A percentile compares a stretch with the other conserved stretches of the same genome.
These are phyloP conservation scores for Spodoptera frugiperda DNA, from an alignment of 1,140 invertebrate species.

Conservation along the genomic window DNA sequence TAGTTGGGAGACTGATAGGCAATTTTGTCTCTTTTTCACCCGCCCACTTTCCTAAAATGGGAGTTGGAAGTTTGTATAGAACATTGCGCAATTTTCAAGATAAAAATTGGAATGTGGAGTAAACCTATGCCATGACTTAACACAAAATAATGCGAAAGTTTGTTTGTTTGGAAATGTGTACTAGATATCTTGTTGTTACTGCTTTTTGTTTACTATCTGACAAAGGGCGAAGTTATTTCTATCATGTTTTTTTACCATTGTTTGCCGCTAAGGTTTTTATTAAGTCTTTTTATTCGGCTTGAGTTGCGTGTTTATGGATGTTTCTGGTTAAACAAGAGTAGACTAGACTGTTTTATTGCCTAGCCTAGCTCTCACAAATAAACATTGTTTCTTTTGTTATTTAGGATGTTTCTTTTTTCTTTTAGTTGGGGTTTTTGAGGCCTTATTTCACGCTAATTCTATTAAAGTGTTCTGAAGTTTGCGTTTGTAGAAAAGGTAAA, in stretches of 20 bases:
- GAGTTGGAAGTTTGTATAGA: too few relatives aligned
- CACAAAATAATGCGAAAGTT: too few relatives aligned
- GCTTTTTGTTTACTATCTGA: constrained; percentile 5
- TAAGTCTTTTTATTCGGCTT: constrained; percentile 1
- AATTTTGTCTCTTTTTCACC: too few relatives aligned
- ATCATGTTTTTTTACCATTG: not conserved
- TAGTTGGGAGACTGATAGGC: too few relatives aligned
- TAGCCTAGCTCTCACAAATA: not conserved
- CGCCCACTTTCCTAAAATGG: too few relatives aligned
- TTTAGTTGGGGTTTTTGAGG: not conserved
- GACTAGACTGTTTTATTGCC: not conserved
- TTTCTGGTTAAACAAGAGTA: not conserved
- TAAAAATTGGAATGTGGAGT: too few relatives aligned
- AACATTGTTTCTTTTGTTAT: not conserved
- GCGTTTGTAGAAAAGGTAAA: too few relatives aligned
- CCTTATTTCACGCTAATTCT: not conserved
- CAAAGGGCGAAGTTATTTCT: not conserved
- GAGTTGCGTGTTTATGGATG: constrained; percentile 11
- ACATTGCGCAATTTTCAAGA: too few relatives aligned
- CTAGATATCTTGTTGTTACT: too few relatives aligned
- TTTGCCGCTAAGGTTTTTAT: not conserved
- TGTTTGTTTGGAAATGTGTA: too few relatives aligned
- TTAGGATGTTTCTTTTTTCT: not conserved
- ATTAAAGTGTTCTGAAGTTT: too few relatives aligned
- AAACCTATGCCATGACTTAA: too few relatives aligned